phyloP scores from a whole-genome alignment of 2,797 vertebrate species.

The Adrianichthys oophorus region DNA sequence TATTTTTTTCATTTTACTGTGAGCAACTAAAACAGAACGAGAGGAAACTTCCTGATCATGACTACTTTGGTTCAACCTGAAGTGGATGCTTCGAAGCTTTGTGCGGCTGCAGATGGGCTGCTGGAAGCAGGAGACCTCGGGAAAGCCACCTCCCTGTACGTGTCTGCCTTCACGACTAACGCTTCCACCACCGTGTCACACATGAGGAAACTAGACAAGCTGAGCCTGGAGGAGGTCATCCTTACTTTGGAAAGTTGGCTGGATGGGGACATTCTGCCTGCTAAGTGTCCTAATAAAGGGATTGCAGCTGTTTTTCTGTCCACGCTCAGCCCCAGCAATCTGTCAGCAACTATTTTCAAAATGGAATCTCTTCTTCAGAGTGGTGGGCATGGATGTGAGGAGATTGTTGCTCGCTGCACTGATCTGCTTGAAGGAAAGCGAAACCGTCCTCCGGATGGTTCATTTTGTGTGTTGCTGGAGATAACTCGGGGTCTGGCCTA shows the following conservation, averaged over 20 bases:
- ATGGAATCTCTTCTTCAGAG: slow-evolving; percentile 84
- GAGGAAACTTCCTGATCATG: slow-evolving; percentile 30
- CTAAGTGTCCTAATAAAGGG: slow-evolving; percentile 75
- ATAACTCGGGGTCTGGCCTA: slow-evolving; percentile 84
- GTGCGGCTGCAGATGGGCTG: slow-evolving; percentile 78
- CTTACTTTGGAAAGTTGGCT: slow-evolving; percentile 85
- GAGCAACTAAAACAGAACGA: slow-evolving; percentile 4
- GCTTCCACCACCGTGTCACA: slow-evolving; percentile 75
- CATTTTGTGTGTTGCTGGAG: slow-evolving; percentile 69
- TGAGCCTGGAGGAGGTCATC: slow-evolving; percentile 56
- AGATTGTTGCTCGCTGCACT: slow-evolving; percentile 78
- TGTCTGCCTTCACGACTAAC: slow-evolving; percentile 84
- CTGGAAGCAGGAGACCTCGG: slow-evolving; percentile 71
- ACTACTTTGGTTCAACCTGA: slow-evolving; percentile 65
- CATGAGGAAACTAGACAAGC: slow-evolving; percentile 67
- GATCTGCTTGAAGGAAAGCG: slow-evolving; percentile 74
- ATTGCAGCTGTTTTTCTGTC: slow-evolving; percentile 86
- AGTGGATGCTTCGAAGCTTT: slow-evolving; percentile 70
- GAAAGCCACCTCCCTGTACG: slow-evolving; percentile 81
- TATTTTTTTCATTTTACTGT: slow-evolving; percentile 7
- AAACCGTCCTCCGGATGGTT: slow-evolving; percentile 19
- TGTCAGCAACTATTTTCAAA: slow-evolving; percentile 78
- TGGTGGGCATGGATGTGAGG: slow-evolving; percentile 63
- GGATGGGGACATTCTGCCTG: slow-evolving; percentile 58
- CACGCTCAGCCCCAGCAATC: slow-evolving; percentile 81